Percentiles rank a stretch among this genome's conserved stretches.
phyloP scores from a whole-genome alignment of 2,888 invertebrate genomes.

The Orthosia gothica region DNA sequence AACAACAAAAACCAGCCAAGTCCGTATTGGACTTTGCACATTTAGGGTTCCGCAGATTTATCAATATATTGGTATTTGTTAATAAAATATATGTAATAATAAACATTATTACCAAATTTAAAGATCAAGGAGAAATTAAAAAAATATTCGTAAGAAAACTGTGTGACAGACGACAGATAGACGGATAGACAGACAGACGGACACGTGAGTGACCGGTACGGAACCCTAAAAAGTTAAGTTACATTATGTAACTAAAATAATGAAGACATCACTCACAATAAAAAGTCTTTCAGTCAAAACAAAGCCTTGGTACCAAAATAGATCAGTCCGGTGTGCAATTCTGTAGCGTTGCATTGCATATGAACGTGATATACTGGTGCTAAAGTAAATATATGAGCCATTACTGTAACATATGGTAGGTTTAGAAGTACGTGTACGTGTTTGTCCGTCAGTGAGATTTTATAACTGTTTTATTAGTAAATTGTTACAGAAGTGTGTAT shows the following conservation, averaged over 20 bases:
- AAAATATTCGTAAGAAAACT: no score
- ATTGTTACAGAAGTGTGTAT: not conserved
- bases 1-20: no score
- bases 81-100: no score
- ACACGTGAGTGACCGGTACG: no score
- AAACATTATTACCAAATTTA: no score
- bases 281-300: conserved; percentile 20
- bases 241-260: not conserved
- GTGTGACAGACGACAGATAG: no score
- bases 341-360: conserved; percentile 41
- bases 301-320: conserved; percentile 21
- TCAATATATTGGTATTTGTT: no score
- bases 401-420: conserved; percentile 61
- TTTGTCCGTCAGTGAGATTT: conserved; percentile 65
- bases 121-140: no score
- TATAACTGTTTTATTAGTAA: conserved; percentile 61
- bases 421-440: conserved; percentile 25
- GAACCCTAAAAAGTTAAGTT: not conserved
- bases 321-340: conserved; percentile 38
- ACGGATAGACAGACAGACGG: no score
- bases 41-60: no score
- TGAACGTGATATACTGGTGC: conserved; percentile 47
- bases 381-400: conserved; percentile 63
- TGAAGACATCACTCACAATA: conserved; percentile 1
- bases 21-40: no score